These are phyloP conservation scores for Centruroides sculpturatus DNA, from an alignment of 1,140 invertebrate species.

Conservation along the genomic window DNA sequence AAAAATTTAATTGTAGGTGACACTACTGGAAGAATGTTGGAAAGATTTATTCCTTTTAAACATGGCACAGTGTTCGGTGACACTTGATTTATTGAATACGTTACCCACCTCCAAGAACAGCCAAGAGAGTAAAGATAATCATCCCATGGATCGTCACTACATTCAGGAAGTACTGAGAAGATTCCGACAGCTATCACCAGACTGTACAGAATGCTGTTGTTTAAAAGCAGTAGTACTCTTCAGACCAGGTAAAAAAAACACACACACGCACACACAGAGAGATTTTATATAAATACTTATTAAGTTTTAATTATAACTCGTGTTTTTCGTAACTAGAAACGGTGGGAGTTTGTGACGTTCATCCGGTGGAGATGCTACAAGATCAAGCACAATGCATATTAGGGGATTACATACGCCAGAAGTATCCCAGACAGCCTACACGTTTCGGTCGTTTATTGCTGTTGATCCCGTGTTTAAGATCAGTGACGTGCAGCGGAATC, in stretches of 20 bases:
- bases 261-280: not conserved
- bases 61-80: conserved; percentile 64
- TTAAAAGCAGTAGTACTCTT: conserved; percentile 73
- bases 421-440: conserved; percentile 48
- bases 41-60: conserved; percentile 80
- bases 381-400: conserved; percentile 68
- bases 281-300: no score
- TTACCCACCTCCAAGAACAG: conserved; percentile 21
- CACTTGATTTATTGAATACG: conserved; percentile 50
- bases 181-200: conserved; percentile 56
- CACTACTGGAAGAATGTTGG: conserved; percentile 79
- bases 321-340: not conserved
- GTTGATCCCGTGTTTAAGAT: conserved; percentile 50
- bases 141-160: conserved; percentile 47
- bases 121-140: conserved; percentile 16
- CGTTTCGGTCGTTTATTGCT: conserved; percentile 68
- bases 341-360: conserved; percentile 42
- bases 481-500: conserved; percentile 53
- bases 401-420: conserved; percentile 49
- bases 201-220: conserved; percentile 71
- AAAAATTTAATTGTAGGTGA: conserved; percentile 29
- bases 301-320: no score
- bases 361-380: conserved; percentile 51
- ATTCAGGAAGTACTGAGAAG: conserved; percentile 61
- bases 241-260: conserved; percentile 41